Base-by-base conservation (phyloP, 2,888 invertebrate genomes). In the Vandiemenella viatica region DNA sequence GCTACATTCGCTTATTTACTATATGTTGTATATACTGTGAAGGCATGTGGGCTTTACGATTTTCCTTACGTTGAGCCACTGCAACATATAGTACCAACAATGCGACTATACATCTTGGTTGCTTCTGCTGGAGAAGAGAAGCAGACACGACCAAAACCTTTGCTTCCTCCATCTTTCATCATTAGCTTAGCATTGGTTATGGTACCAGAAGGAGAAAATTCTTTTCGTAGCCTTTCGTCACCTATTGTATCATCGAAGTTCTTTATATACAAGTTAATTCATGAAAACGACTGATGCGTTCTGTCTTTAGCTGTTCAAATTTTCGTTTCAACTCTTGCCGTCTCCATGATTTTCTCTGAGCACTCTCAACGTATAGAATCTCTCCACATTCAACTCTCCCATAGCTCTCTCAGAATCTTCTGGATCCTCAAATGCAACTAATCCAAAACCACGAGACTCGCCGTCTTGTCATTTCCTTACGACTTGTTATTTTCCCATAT, bases 101-200 rank as follows among this genome's bases (percentile, higher is more conserved):
- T 97, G 50, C 93, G 83, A 4, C 96, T 95, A 67, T 98, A 98
- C 89, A 98, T 91, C 67, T 95, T 95, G 3, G 97, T 98, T 8
- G 98, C 97, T 69, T 98, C 97, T 65, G 96, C 95, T 1, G 95
- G 90, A 16, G 90, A 84, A 50, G 91, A 91, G 67, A 98, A 98
- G 72, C 98, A 98, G 17, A 99, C 98, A 68, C 99, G 99, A 26
- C 98, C 98, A 68, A 99, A 99, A 50, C 98, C 98, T 68, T 89
- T 90, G 64, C 88, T 88, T 55, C 90, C 81, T 4, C 89, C 89
- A 64, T 90, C 90, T 65, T 93, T 93, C 67, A 87, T 75, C 93
- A 95, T 95, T 62, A 83, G 89, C 79, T 97, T 97, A 15, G 97
- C 97, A 55, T 95, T 95, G 46, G 97, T 97, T 56, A 99, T 98